Evolutionary conservation across 2,797 vertebrate species (phyloP).

Genomic region (Epinephelus coioides): DNA sequence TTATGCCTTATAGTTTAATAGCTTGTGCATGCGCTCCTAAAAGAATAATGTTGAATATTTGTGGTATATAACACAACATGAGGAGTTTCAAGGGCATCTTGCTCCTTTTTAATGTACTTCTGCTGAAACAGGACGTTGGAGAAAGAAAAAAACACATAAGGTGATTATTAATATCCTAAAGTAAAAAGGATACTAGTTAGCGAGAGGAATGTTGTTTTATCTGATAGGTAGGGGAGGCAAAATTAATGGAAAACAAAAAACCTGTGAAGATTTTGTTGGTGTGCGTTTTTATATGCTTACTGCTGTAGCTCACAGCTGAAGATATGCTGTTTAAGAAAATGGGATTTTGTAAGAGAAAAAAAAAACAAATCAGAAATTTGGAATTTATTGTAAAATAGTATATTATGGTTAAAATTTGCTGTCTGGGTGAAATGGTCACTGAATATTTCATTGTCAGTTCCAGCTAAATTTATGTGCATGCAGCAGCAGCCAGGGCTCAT

Average conservation of each 20-base stretch:
- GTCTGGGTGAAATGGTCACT: conserved; percentile 10
- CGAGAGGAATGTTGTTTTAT: conserved; percentile 6
- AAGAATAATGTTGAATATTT: conserved; percentile 15
- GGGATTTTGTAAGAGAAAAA: not conserved
- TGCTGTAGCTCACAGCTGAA: conserved; percentile 11
- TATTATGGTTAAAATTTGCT: conserved; percentile 14
- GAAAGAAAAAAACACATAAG: conserved; percentile 7
- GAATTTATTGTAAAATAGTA: conserved; percentile 18
- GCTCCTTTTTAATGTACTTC: conserved; percentile 17
- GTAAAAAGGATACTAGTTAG: not conserved
- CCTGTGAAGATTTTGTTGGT: not conserved
- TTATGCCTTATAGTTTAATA: conserved; percentile 2
- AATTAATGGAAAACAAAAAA: not conserved
- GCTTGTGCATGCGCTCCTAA: not conserved
- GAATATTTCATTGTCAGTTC: conserved; percentile 35
- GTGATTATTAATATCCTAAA: conserved; percentile 3
- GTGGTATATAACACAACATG: not conserved
- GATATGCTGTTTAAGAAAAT: conserved; percentile 6
- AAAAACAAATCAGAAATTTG: not conserved
- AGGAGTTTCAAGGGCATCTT: not conserved
- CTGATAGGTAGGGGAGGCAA: not conserved
- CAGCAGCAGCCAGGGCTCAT: conserved; percentile 41
- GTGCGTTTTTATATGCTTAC: not conserved
- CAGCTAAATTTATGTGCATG: conserved; percentile 23
- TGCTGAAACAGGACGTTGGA: conserved; percentile 14